phyloP scores from a whole-genome alignment of 2,888 invertebrate genomes.

The Watsonalla binaria region DNA sequence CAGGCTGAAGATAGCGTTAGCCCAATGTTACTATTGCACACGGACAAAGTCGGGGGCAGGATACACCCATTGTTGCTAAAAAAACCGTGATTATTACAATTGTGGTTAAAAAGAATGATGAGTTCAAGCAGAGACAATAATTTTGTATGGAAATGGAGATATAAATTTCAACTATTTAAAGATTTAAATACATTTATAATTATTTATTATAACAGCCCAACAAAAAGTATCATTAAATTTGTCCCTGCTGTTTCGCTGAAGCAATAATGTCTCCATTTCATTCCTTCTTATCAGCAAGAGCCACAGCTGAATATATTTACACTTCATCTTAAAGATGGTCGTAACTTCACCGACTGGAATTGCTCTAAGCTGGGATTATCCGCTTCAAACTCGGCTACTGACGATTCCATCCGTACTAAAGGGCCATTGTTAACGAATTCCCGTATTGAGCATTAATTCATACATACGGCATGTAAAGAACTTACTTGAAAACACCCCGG shows the following conservation, averaged over 20 bases:
- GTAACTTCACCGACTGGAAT: not conserved
- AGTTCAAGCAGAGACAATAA: no score
- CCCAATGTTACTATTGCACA: not conserved
- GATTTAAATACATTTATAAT: no score
- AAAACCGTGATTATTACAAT: no score
- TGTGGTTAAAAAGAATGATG: no score
- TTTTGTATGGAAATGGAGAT: no score
- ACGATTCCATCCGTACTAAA: not conserved
- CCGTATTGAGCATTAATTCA: not conserved
- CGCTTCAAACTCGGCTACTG: slow-evolving; percentile 1
- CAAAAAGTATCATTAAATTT: not conserved
- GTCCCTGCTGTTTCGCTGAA: not conserved
- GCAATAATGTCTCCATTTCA: not conserved
- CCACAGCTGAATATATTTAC: not conserved
- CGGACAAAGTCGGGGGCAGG: no score
- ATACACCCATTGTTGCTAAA: no score
- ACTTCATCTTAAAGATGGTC: not conserved
- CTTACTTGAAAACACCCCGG: no score
- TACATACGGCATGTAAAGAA: no score
- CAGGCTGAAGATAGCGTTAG: not conserved
- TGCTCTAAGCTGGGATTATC: not conserved
- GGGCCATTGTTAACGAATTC: not conserved
- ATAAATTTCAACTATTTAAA: no score
- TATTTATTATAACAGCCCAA: no score
- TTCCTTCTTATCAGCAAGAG: not conserved